Percentiles rank a stretch among this genome's conserved stretches.
Conservation (phyloP, 2,888 invertebrate species). For the Galerucella pusilla region DNA sequence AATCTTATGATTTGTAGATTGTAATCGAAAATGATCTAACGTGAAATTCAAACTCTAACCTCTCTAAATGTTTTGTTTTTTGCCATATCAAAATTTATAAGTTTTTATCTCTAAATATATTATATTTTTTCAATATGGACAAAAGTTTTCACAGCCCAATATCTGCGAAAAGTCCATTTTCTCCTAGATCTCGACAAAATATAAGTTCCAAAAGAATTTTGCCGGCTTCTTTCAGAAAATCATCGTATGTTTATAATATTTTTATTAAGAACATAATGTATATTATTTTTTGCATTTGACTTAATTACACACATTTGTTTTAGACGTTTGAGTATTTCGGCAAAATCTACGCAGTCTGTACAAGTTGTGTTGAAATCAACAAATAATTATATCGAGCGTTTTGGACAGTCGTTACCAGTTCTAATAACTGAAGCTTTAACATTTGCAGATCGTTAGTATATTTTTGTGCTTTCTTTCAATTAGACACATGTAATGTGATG, state of each 20-base stretch:
- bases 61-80: neutral
- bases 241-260: slow-evolving; percentile 57
- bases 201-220: slow-evolving; percentile 53
- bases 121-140: slow-evolving; percentile 45
- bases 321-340: slow-evolving; percentile 70
- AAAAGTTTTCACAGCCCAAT: slow-evolving; percentile 49
- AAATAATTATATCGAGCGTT: slow-evolving; percentile 80
- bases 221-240: slow-evolving; percentile 58
- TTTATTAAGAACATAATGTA: slow-evolving; percentile 1
- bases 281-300: slow-evolving; percentile 11
- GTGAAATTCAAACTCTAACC: neutral
- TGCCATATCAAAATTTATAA: neutral
- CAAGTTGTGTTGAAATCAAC: slow-evolving; percentile 82
- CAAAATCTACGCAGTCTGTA: slow-evolving; percentile 74
- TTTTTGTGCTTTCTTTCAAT: neutral
- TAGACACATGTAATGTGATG: neutral
- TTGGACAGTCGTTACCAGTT: slow-evolving; percentile 85
- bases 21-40: neutral
- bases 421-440: slow-evolving; percentile 89
- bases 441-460: slow-evolving; percentile 74
- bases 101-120: neutral
- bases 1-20: no score
- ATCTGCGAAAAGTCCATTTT: slow-evolving; percentile 55
- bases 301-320: slow-evolving; percentile 43
- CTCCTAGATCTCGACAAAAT: slow-evolving; percentile 57